Evolutionary conservation across 1,140 invertebrate species (phyloP).

Genomic region (Lordiphosa clarofinis): DNA sequence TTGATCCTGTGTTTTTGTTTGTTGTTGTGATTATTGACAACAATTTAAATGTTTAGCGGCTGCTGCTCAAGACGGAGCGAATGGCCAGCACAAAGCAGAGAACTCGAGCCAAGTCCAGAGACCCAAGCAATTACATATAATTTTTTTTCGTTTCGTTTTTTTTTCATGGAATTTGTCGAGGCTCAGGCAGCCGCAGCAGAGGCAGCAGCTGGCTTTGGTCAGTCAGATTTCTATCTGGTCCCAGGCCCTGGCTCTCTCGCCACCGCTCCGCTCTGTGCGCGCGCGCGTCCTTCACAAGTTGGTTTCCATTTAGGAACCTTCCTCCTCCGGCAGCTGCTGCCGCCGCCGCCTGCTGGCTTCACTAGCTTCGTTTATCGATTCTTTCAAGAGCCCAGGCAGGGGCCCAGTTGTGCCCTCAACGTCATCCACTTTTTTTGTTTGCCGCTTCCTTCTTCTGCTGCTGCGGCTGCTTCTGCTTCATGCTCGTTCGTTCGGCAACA

Average conservation of each 20-base stretch:
- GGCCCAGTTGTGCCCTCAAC: conserved; percentile 5
- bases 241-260: neutral
- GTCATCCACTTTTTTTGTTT: conserved; percentile 17
- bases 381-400: conserved; percentile 33
- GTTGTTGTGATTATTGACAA: neutral
- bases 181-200: conserved; percentile 11
- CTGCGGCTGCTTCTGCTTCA: too few species aligned
- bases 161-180: neutral
- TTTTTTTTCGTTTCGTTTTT: conserved; percentile 12
- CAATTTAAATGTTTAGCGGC: neutral
- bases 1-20: conserved; percentile 29
- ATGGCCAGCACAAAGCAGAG: conserved; percentile 43
- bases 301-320: conserved; percentile 4
- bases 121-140: conserved; percentile 36
- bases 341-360: conserved; percentile 31
- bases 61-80: conserved; percentile 13
- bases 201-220: conserved; percentile 25
- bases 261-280: conserved; percentile 28
- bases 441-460: too few species aligned
- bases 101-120: conserved; percentile 32
- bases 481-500: conserved; percentile 12
- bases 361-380: conserved; percentile 54
- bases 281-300: conserved; percentile 27
- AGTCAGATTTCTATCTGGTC: conserved; percentile 15
- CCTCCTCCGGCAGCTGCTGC: neutral